phyloP scores from a whole-genome alignment of 64 coral and sea anemone genomes.

The Acropora yongei region DNA sequence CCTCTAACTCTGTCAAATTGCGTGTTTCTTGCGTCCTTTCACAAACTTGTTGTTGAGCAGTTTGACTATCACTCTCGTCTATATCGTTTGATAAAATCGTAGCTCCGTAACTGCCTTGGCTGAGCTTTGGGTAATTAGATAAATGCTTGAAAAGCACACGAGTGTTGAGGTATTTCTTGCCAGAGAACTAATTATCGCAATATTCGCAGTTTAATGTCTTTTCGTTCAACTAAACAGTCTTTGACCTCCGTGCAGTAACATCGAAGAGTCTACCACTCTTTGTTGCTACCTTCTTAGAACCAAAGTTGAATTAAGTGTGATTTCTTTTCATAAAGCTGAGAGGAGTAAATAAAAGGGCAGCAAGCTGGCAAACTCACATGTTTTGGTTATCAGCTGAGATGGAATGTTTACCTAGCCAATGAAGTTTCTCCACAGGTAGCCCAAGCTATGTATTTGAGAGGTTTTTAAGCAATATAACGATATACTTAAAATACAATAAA shows the following conservation, averaged over 20 bases:
- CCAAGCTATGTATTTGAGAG: too few relatives aligned
- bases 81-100: constrained; percentile 6
- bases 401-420: too few relatives aligned
- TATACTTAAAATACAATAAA: too few relatives aligned
- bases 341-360: background rate
- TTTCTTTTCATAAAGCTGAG: background rate
- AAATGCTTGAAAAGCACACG: background rate
- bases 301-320: background rate
- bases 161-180: background rate
- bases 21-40: constrained; percentile 34
- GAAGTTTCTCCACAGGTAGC: too few relatives aligned
- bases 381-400: too few relatives aligned
- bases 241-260: background rate
- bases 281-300: background rate
- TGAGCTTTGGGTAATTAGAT: too few relatives aligned
- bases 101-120: too few relatives aligned
- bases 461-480: too few relatives aligned
- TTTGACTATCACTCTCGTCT: constrained; percentile 23
- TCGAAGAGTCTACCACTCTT: background rate
- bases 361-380: constrained; percentile 74
- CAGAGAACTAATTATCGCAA: background rate
- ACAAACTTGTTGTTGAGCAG: constrained; percentile 42
- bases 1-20: background rate
- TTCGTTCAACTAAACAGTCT: background rate
- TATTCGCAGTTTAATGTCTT: background rate